Percentiles rank a stretch among this genome's conserved stretches.
Evolutionary conservation across 2,113 vertebrate species (phyloP).

Genomic region (Hippoglossus stenolepis): DNA sequence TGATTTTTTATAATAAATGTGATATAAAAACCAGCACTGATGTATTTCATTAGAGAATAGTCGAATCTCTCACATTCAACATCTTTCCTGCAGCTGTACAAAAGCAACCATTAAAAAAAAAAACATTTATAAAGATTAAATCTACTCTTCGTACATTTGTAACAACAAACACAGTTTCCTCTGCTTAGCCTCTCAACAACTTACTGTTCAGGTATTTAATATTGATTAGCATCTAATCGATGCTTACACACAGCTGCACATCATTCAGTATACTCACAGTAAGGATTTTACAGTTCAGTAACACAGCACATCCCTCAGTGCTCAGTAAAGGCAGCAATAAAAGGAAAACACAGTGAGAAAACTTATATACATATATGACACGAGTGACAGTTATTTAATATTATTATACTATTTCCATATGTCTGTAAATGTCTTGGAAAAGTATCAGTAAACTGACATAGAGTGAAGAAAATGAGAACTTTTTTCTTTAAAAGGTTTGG

Average conservation of each 20-base stretch:
- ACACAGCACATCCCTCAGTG: slow-evolving; percentile 45
- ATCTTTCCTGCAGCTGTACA: background rate
- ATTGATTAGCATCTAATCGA: background rate
- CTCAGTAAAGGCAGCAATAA: slow-evolving; percentile 55
- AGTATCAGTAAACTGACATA: no score
- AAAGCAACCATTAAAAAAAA: background rate
- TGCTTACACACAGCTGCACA: background rate
- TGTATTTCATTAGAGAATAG: no score
- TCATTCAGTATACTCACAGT: slow-evolving; percentile 61
- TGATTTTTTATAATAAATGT: no score
- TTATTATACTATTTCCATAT: background rate
- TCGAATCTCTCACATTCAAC: background rate
- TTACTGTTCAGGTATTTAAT: background rate
- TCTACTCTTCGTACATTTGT: background rate
- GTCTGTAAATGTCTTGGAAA: background rate
- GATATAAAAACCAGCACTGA: no score
- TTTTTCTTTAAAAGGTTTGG: no score
- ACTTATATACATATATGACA: background rate
- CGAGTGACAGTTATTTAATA: background rate
- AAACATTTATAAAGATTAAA: background rate
- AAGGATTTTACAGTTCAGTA: slow-evolving; percentile 42
- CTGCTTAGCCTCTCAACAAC: background rate
- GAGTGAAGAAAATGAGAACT: no score
- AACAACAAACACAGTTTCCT: background rate
- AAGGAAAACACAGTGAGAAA: slow-evolving; percentile 30